These are phyloP conservation scores for Caenorhabditis afra DNA, from an alignment of 2,888 invertebrate species.

Conservation along the genomic window DNA sequence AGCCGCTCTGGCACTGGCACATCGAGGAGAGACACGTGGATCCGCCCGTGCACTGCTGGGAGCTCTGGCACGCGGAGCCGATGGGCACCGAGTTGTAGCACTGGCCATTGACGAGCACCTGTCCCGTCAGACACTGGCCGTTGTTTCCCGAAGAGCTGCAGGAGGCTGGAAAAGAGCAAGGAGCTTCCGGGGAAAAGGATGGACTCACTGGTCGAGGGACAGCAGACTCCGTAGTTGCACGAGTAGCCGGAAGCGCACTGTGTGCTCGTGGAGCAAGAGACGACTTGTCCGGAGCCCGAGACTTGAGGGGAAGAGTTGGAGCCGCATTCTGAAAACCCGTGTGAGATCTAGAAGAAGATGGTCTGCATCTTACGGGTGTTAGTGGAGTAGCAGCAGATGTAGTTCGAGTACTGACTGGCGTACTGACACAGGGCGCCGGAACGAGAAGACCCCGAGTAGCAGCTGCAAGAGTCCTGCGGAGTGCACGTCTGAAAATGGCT, in stretches of 20 bases:
- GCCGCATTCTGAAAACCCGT: slow-evolving; percentile 41
- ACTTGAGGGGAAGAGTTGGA: slow-evolving; percentile 53
- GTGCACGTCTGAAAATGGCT: slow-evolving; percentile 43
- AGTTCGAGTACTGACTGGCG: slow-evolving; percentile 36
- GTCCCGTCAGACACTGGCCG: slow-evolving; percentile 47
- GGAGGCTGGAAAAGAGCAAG: slow-evolving; percentile 19
- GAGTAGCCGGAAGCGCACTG: slow-evolving; percentile 51
- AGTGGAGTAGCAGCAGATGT: slow-evolving; percentile 55
- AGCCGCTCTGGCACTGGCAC: slow-evolving; percentile 57
- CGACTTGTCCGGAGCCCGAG: slow-evolving; percentile 28
- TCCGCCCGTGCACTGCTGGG: slow-evolving; percentile 66
- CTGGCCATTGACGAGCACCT: slow-evolving; percentile 64
- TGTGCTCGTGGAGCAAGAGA: slow-evolving; percentile 36
- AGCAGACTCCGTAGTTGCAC: slow-evolving; percentile 51
- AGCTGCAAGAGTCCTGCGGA: slow-evolving; percentile 56
- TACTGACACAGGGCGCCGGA: slow-evolving; percentile 54
- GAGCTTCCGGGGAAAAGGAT: neutral
- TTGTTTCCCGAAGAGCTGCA: slow-evolving; percentile 30
- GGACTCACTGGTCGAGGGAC: slow-evolving; percentile 34
- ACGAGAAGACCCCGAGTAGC: slow-evolving; percentile 33
- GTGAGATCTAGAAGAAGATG: neutral
- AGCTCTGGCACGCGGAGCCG: slow-evolving; percentile 65
- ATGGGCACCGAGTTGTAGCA: slow-evolving; percentile 67
- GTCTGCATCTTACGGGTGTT: slow-evolving; percentile 39
- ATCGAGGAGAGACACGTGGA: slow-evolving; percentile 41